Evolutionary conservation across 2,113 vertebrate species (phyloP), one percentile per base, ranked within the genome.

Genomic region (Callionymus lyra): DNA sequence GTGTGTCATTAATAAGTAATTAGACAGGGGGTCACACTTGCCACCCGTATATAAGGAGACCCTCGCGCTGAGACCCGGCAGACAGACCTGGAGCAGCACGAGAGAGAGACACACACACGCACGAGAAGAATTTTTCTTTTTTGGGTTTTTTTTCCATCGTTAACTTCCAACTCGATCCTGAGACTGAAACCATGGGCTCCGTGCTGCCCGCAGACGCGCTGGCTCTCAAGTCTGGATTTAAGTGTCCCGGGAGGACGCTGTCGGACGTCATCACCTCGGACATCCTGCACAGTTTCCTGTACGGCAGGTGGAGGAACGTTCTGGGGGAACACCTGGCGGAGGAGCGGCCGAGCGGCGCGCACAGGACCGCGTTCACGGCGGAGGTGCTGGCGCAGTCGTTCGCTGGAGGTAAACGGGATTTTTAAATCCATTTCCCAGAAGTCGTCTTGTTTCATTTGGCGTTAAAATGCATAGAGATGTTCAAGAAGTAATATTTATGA

Each of bases 1-100:
- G 79, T 80, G 86, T 87, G 89, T 89, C 91, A 92, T 93, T 91
- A 94, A 91, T 94, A 92, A 91, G 89, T 93, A 90, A 94, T 95
- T 93, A 92, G 90, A 86, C 33, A 18, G 63, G 71, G 85, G 90
- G 90, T 89, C 88, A 86, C 76, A 53, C 65, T 75, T 73, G 82
- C 82, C 84, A 82, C 83, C 75, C 15, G 9, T 90, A 90, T 94
- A 95, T 88, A 92, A 92, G 84, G 72, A 79, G 71, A 70, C 65
- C 47, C 74, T 68, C 74, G 16, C 58, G 44, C 68, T 57, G 56
- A 69, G 47, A 72, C 54, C 59, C 58, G 41, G 44, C 21, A 27
- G 41, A 69, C 68, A 63, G 18, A 16, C 47, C 14, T 51, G 49
- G 31, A 47, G 58, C 42, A 50, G 56, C 54, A 67, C n/a, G 67